These are phyloP conservation scores for Tortricodes alternella DNA, from an alignment of 2,888 invertebrate genomes.

Conservation along the genomic window DNA sequence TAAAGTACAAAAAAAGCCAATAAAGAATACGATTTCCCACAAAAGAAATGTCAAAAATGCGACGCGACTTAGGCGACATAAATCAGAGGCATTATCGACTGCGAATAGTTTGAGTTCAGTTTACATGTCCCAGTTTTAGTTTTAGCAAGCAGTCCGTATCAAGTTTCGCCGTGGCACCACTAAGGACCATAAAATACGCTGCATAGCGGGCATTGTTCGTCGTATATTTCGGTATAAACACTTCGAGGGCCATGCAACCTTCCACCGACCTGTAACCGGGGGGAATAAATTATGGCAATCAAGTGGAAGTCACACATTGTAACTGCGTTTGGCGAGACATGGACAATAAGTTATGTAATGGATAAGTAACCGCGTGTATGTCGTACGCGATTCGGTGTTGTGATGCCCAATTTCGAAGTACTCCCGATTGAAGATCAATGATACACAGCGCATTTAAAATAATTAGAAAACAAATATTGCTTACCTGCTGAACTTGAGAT, in stretches of 20 bases:
- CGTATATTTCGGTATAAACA: constrained; percentile 47
- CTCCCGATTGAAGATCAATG: too few species aligned
- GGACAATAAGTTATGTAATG: background rate
- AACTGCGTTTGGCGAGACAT: background rate
- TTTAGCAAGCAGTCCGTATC: constrained; percentile 37
- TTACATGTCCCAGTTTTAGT: constrained; percentile 41
- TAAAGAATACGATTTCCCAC: background rate
- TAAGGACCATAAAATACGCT: constrained; percentile 43
- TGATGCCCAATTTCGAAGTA: too few species aligned
- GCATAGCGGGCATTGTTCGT: constrained; percentile 41
- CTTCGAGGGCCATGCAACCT: constrained; percentile 39
- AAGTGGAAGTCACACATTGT: constrained; percentile 24
- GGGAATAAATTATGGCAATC: constrained; percentile 36
- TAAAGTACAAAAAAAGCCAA: background rate
- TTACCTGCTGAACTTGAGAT: too few species aligned
- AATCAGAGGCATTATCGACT: constrained; percentile 40
- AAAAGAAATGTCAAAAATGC: constrained; percentile 15
- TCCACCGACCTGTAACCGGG: constrained; percentile 36
- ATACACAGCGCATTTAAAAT: too few species aligned
- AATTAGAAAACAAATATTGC: too few species aligned
- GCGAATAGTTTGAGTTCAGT: constrained; percentile 38
- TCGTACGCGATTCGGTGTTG: too few species aligned
- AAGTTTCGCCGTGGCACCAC: constrained; percentile 39
- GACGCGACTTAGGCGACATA: constrained; percentile 19
- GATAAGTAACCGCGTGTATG: too few species aligned